Base-by-base conservation (phyloP, 2,113 vertebrate genomes). In the Neopipo cinnamomea region DNA sequence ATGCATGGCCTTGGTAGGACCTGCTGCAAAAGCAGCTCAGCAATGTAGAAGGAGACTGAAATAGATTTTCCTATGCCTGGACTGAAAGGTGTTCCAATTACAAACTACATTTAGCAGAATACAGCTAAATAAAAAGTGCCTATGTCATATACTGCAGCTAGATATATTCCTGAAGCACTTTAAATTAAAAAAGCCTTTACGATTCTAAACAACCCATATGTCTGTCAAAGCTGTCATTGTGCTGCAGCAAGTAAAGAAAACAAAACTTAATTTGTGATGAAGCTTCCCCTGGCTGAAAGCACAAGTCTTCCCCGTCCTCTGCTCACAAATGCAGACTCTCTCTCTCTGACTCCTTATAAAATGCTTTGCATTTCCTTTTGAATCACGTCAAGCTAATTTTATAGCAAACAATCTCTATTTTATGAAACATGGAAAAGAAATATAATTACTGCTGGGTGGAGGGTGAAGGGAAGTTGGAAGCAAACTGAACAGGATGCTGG, bases 201-300 rank as follows among this genome's bases (percentile, higher is more conserved):
- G 21, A 89, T 89, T 93, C 93, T 95, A 96, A 98, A 96, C 91
- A 97, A 95, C 93, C 91, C 96, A 95, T 97, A 97, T 96, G 97
- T 97, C 96, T 97, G 96, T 97, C 96, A 97, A 95, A 92, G 85
- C 95, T 97, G 97, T 96, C 97, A 93, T 85, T 92, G 94, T 95
- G 91, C 87, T 93, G 91, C 88, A 95, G 94, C 91, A 94, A 96
- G 93, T 66, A 95, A 96, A 96, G 93, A 94, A 96, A 97, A 96
- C 91, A 91, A 92, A 97, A 97, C 83, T 96, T 97, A 95, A 97
- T 97, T 97, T 97, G 95, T 87, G 83, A 91, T 88, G 97, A 97
- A 97, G 95, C 84, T 90, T 97, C 92, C 87, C 49, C 46, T 10
- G 27, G 87, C 91, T 97, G 73, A 93, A 91, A 97, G 95, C 96